Conservation (phyloP, 2,888 invertebrate species). For the Liodrosophila aerea region DNA sequence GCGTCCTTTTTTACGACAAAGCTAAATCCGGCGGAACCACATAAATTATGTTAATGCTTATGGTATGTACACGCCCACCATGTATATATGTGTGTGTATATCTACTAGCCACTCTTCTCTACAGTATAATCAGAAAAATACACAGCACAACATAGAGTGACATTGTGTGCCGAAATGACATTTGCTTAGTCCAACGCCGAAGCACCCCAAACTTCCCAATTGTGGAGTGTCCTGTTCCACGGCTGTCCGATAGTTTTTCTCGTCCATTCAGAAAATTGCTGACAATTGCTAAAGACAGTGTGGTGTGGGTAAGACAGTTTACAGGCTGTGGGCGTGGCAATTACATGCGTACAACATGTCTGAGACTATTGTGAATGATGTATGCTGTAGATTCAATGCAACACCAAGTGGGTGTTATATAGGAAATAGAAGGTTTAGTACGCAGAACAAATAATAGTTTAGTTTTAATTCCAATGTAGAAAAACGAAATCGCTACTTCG, state of each 20-base stretch:
- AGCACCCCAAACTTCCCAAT: neutral
- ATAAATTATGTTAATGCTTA: conserved; percentile 82
- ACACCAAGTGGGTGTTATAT: no score
- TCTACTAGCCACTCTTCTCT: conserved; percentile 20
- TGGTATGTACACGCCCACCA: conserved; percentile 79
- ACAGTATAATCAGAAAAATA: conserved; percentile 74
- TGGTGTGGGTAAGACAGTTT: conserved; percentile 26
- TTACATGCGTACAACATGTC: conserved; percentile 33
- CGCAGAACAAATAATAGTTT: no score
- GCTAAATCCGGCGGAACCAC: conserved; percentile 80
- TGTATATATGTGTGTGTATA: conserved; percentile 28
- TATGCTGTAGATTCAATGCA: no score
- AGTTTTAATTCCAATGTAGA: no score
- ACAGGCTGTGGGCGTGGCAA: conserved; percentile 27
- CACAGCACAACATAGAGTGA: conserved; percentile 45
- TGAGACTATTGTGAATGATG: conserved; percentile 47
- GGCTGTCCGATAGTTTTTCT: conserved; percentile 67
- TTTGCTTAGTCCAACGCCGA: conserved; percentile 56
- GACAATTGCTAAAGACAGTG: conserved; percentile 76
- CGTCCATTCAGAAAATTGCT: conserved; percentile 73
- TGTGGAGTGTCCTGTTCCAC: neutral
- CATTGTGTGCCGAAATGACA: conserved; percentile 52
- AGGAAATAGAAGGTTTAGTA: no score
- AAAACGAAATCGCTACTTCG: no score
- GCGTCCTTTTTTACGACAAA: conserved; percentile 78